These are phyloP conservation scores for Trichopoda pennipes DNA, from an alignment of 2,888 invertebrate genomes.

Conservation along the genomic window DNA sequence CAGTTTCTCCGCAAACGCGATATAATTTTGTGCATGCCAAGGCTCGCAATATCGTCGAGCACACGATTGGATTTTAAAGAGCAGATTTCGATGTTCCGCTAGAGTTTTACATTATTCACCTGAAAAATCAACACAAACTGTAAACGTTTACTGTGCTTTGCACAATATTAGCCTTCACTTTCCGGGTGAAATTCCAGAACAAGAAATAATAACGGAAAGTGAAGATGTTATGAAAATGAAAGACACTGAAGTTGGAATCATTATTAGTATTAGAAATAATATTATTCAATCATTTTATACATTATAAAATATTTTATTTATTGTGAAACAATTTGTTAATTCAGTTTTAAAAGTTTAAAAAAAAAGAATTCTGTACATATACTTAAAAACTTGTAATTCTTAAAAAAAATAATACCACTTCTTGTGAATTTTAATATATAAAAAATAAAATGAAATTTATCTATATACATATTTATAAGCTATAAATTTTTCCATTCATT, in stretches of 20 bases:
- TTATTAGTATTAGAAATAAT: slow-evolving; percentile 14
- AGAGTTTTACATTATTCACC: too few relatives aligned
- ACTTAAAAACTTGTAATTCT: background rate
- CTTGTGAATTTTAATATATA: background rate
- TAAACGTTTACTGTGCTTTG: slow-evolving; percentile 2
- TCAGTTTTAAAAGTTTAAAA: background rate
- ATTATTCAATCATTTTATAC: slow-evolving; percentile 15
- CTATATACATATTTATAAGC: too few relatives aligned
- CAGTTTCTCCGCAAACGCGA: too few relatives aligned
- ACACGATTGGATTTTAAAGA: too few relatives aligned
- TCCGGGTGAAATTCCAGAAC: too few relatives aligned
- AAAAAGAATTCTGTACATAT: background rate
- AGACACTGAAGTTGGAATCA: slow-evolving; percentile 18
- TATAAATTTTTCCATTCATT: background rate
- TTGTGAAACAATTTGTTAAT: too few relatives aligned
- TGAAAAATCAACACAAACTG: background rate
- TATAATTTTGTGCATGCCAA: too few relatives aligned
- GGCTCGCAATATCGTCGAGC: too few relatives aligned
- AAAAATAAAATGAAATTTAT: too few relatives aligned
- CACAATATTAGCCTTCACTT: too few relatives aligned
- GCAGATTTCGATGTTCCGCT: background rate
- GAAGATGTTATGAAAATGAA: slow-evolving; percentile 19
- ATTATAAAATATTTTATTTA: too few relatives aligned
- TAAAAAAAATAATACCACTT: slow-evolving; percentile 1
- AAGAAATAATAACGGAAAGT: slow-evolving; percentile 19